These are phyloP conservation scores for Ficedula albicollis DNA, from an alignment of 2,797 vertebrate genomes.

Conservation along the genomic window DNA sequence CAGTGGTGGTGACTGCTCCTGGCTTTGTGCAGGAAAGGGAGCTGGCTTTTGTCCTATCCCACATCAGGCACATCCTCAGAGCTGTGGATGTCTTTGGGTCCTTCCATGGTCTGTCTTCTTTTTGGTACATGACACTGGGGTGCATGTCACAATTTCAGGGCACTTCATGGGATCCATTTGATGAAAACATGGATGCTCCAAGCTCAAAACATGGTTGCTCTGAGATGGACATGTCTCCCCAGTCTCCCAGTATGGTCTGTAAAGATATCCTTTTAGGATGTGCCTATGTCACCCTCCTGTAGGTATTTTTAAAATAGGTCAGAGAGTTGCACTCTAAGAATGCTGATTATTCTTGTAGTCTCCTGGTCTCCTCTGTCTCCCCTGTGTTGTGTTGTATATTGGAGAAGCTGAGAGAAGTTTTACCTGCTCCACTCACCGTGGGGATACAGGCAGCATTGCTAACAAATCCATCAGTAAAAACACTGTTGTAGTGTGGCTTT, in stretches of 20 bases:
- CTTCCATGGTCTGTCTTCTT: not conserved
- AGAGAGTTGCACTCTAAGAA: not conserved
- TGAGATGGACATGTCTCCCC: not conserved
- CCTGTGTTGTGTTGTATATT: accelerated
- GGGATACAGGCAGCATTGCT: not conserved
- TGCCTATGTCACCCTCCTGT: not conserved
- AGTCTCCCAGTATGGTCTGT: not conserved
- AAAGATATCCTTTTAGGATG: not conserved
- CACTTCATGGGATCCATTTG: not conserved
- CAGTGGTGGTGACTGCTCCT: not conserved
- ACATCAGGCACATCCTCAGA: not conserved
- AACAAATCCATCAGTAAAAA: not conserved
- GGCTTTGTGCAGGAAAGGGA: not conserved
- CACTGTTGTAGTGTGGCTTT: accelerated
- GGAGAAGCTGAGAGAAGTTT: not conserved
- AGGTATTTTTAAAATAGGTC: not conserved
- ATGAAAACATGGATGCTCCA: not conserved
- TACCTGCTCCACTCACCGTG: not conserved
- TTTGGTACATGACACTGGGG: accelerated
- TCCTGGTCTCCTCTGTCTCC: not conserved
- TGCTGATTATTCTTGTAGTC: not conserved
- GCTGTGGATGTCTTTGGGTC: not conserved
- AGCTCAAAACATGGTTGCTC: not conserved
- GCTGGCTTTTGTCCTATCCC: not conserved
- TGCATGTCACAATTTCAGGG: not conserved